Evolutionary conservation across 2,113 vertebrate species (phyloP).

Genomic region (Acanthochromis polyacanthus): DNA sequence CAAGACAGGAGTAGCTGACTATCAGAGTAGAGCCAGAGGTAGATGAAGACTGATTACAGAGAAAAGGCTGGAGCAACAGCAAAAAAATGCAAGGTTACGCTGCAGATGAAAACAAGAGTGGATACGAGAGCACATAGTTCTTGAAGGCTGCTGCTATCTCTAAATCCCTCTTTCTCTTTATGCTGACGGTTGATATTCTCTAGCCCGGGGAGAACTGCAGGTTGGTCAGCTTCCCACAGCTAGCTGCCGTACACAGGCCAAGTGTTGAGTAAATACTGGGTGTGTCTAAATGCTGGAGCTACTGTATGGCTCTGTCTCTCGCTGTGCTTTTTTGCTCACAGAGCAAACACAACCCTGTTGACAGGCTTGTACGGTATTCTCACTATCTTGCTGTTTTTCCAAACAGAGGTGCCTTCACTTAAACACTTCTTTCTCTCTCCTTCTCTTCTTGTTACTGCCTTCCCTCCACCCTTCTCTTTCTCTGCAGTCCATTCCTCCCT

Average conservation of each 20-base stretch:
- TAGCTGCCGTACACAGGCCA: conserved; percentile 28
- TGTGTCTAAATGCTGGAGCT: conserved; percentile 67
- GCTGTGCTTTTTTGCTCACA: conserved; percentile 40
- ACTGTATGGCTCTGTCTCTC: conserved; percentile 40
- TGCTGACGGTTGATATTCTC: conserved; percentile 31
- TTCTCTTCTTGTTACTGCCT: conserved; percentile 10
- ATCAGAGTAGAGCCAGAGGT: background rate
- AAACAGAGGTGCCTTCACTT: conserved; percentile 36
- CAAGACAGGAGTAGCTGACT: background rate
- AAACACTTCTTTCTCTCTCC: conserved; percentile 14
- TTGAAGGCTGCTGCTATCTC: conserved; percentile 13
- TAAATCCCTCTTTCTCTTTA: conserved; percentile 7
- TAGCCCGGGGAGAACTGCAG: conserved; percentile 36
- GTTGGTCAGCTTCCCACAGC: conserved; percentile 38
- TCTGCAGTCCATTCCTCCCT: conserved; percentile 64
- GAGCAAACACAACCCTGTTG: conserved; percentile 40
- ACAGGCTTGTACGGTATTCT: conserved; percentile 59
- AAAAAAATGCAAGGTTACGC: background rate
- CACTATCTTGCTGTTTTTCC: conserved; percentile 70
- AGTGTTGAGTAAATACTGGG: conserved; percentile 71
- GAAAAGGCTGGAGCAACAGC: background rate
- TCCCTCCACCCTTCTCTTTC: conserved; percentile 15
- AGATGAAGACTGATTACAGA: conserved; percentile 27
- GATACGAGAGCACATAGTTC: conserved; percentile 5
- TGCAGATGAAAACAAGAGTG: background rate